Conservation (phyloP, 1,140 invertebrate genomes). For the Tetragonula clypearis region DNA sequence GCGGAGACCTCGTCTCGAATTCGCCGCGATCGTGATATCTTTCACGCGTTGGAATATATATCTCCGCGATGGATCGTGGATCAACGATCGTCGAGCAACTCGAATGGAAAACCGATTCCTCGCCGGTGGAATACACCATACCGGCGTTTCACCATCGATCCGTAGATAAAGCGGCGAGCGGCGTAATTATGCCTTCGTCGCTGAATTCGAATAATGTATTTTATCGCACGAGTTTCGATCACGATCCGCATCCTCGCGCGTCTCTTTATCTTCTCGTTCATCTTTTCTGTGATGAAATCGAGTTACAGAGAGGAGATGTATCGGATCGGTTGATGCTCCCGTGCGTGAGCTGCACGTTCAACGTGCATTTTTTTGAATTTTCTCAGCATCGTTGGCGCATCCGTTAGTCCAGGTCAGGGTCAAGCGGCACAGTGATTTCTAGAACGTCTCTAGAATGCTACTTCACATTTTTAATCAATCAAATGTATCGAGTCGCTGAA, state of each 20-base stretch:
- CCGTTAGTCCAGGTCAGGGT: too few relatives aligned
- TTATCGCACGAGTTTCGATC: neutral
- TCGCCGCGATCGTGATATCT: neutral
- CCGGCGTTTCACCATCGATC: constrained; percentile 15
- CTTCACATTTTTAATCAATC: too few relatives aligned
- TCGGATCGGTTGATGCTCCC: neutral
- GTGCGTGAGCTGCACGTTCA: too few relatives aligned
- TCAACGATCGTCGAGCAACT: neutral
- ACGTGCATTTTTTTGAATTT: neutral
- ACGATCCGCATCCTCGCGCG: too few relatives aligned
- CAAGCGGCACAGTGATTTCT: too few relatives aligned
- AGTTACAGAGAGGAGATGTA: neutral
- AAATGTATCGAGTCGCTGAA: too few relatives aligned
- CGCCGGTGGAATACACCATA: neutral
- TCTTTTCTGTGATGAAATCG: neutral
- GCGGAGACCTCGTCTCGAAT: neutral
- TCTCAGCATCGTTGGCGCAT: neutral
- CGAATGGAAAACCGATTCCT: neutral
- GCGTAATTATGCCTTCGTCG: neutral
- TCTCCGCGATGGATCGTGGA: neutral
- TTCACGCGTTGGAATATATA: neutral
- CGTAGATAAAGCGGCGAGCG: neutral
- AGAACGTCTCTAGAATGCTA: too few relatives aligned
- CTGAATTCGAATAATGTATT: neutral
- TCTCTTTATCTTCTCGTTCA: neutral